phyloP scores from a whole-genome alignment of 2,113 vertebrate genomes.

The Girardinichthys multiradiatus region DNA sequence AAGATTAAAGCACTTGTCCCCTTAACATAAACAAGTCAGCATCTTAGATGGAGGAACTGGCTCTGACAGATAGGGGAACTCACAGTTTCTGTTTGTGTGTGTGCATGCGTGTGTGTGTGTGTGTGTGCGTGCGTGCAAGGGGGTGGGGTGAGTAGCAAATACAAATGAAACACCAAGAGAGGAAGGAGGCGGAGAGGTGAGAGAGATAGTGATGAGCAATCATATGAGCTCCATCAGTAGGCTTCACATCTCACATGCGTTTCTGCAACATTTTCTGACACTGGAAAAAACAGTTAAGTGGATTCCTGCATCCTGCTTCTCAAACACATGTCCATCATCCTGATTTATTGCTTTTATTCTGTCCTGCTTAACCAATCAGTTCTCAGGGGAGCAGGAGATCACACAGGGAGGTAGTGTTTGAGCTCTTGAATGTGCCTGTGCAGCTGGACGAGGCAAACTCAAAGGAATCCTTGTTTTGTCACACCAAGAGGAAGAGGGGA shows the following conservation, averaged over 20 bases:
- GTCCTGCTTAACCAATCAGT: slow-evolving; percentile 44
- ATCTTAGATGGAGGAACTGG: slow-evolving; percentile 82
- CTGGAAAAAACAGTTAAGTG: neutral
- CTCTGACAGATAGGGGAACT: slow-evolving; percentile 83
- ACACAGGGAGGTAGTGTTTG: slow-evolving; percentile 80
- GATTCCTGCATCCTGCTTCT: neutral
- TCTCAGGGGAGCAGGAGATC: slow-evolving; percentile 56
- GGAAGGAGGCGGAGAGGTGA: slow-evolving; percentile 63
- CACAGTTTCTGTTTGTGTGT: slow-evolving; percentile 70
- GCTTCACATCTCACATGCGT: slow-evolving; percentile 8
- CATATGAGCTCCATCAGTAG: slow-evolving; percentile 51
- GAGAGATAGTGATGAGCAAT: slow-evolving; percentile 67
- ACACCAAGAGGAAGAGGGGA: slow-evolving; percentile 71
- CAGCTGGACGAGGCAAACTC: slow-evolving; percentile 79
- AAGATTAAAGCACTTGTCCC: slow-evolving; percentile 48
- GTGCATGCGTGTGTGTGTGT: slow-evolving; percentile 50
- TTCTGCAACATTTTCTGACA: slow-evolving; percentile 11
- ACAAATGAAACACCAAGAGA: slow-evolving; percentile 53
- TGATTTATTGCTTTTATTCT: slow-evolving; percentile 41
- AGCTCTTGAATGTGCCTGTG: slow-evolving; percentile 72
- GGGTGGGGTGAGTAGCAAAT: slow-evolving; percentile 56
- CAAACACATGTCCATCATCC: slow-evolving; percentile 47
- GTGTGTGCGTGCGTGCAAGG: slow-evolving; percentile 47
- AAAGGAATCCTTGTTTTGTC: slow-evolving; percentile 82
- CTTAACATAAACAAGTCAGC: slow-evolving; percentile 73